Base-by-base conservation (phyloP, 2,888 invertebrate genomes). In the Acronicta aceris region DNA sequence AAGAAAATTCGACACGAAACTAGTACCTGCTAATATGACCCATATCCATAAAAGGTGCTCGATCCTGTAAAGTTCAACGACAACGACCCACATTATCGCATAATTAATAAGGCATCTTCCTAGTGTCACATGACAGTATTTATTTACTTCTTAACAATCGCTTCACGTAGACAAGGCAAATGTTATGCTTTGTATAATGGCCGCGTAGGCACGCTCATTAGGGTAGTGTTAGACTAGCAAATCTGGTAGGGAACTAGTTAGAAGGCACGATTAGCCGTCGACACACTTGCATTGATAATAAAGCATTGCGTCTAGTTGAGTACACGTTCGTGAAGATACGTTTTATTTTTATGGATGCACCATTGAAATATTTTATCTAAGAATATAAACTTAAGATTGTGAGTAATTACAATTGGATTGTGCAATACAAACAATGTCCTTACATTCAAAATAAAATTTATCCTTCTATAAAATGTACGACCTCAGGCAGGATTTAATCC, bases 251-350 rank as follows among this genome's bases (percentile, higher is more conserved):
- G 21, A 58, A 17, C 27, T 47, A 25, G 48, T 49, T 55, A 21
- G 40, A 57, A 50, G 46, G 5, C 51, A 48, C 40, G 17, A 64
- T 68, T 68, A 66, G 36, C 25, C 60, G 48, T 42, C 54, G 65
- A 42, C 70, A 71, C 63, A 73, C 55, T 74, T 77, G 58, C 72
- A 68, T 71, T 64, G 50, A 64, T 77, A 71, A 68, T 30, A 25
- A 48, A 49, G 53, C 43, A 56, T 27, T 38, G 7, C 38, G 30
- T 21, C 2, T 4, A 27, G n/a, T n/a, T 38, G 30, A 6, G n/a
- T 15, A 45, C 41, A 33, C 12, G 33, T 12, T 12, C 5, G 5
- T 33, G 12, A 3, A 33, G 10, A 4, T 12, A 12, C 30, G 8
- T 30, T 8, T 21, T 21, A 21, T 21, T 21, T 21, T 30, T 30